Percentiles rank a stretch among this genome's conserved stretches.
Evolutionary conservation across 2,888 invertebrate genomes (phyloP).

Genomic region (Colletes collaris): DNA sequence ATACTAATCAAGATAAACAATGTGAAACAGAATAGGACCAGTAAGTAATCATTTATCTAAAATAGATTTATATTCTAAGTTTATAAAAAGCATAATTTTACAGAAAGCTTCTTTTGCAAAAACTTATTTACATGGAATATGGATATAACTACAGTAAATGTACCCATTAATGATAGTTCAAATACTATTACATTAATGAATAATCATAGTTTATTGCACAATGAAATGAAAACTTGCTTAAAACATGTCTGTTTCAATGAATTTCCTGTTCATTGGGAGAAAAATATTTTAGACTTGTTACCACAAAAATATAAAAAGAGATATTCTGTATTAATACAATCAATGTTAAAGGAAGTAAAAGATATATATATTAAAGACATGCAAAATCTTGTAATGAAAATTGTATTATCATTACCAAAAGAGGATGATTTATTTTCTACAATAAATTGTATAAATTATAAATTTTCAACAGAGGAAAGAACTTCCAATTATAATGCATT

Average conservation of each 20-base stretch:
- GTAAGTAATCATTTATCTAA: neutral
- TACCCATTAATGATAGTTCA: neutral
- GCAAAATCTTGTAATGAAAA: slow-evolving; percentile 49
- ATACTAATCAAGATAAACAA: neutral
- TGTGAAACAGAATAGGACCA: neutral
- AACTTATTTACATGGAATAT: slow-evolving; percentile 3
- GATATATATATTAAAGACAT: slow-evolving; percentile 73
- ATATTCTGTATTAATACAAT: slow-evolving; percentile 65
- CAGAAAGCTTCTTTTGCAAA: neutral
- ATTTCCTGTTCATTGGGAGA: slow-evolving; percentile 75
- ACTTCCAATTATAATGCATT: slow-evolving; percentile 47
- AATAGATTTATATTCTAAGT: neutral
- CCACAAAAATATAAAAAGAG: slow-evolving; percentile 61
- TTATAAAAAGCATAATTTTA: too few relatives aligned
- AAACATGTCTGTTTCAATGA: slow-evolving; percentile 58
- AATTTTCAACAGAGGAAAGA: slow-evolving; percentile 1
- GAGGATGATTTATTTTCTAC: neutral
- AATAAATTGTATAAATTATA: neutral
- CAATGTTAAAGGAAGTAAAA: slow-evolving; percentile 71
- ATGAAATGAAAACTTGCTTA: slow-evolving; percentile 36
- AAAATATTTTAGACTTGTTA: slow-evolving; percentile 73
- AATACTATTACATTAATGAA: neutral
- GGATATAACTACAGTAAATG: slow-evolving; percentile 7
- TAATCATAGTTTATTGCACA: neutral
- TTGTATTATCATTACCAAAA: slow-evolving; percentile 23